Evolutionary conservation across 2,888 invertebrate species (phyloP), one percentile per base, ranked within the genome.

Genomic region (Hydriomena furcata): DNA sequence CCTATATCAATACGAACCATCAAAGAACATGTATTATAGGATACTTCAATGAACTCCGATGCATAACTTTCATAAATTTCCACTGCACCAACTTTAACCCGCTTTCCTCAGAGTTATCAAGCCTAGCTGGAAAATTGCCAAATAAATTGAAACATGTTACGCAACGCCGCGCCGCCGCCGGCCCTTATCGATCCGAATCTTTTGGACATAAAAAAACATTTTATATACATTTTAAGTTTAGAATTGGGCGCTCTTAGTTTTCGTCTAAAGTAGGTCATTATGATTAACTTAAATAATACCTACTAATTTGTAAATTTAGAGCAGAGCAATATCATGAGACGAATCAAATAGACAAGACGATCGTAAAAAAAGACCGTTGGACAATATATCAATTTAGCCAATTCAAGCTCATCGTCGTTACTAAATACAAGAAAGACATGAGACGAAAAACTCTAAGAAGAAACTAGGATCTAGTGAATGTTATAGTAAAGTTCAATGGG

Each of bases 101-200:
- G 28, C 25, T 24, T 24, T 35, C 12, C 28, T 10, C n/a, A n/a
- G 5, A 23, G 24, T 24, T 31, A 34, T 36, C 38, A 40, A 46
- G 45, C 47, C 41, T 40, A 10, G 21, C 42, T 54, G 54, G 59
- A 54, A 50, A 36, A 25, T 28, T 45, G 56, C 59, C 56, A 59
- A 45, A 52, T 49, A 55, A 48, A 48, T 44, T 31, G 47, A 43
- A 46, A 54, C 53, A 40, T 20, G 52, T 56, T 56, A 52, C 54
- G 42, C 28, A 59, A 53, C n/a, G n/a, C n/a, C n/a, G n/a, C n/a
- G n/a, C n/a, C n/a, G n/a, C n/a, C n/a, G n/a, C 46, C 28, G 11
- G 31, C 27, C 24, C 32, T 21, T 37, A 55, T 55, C 48, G 46
- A 55, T 53, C 56, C 31, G 37, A 38, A 55, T 37, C 27, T 49